These are phyloP conservation scores for Trissolcus japonicus DNA, from an alignment of 2,888 invertebrate genomes.

Conservation along the genomic window DNA sequence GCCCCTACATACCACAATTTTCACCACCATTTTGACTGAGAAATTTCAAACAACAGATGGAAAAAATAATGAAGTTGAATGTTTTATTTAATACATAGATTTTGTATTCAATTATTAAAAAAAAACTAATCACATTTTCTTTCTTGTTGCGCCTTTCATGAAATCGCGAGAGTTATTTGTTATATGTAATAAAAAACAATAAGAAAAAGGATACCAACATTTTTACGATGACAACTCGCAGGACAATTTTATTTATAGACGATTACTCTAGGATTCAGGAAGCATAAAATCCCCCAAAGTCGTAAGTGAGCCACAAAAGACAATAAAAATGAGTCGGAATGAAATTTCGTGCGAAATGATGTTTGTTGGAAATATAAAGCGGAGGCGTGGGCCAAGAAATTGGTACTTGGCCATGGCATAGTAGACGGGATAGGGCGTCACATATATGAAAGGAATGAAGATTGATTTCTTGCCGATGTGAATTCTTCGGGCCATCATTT, in stretches of 20 bases:
- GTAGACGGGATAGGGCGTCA: conserved; percentile 7
- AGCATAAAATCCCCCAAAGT: conserved; percentile 11
- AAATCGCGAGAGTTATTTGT: too few species aligned
- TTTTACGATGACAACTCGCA: conserved; percentile 3
- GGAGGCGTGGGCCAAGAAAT: conserved; percentile 8
- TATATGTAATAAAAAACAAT: too few species aligned
- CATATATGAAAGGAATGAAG: conserved; percentile 8
- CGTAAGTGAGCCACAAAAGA: conserved; percentile 8
- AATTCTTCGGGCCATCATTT: conserved; percentile 1
- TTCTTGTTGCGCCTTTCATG: too few species aligned
- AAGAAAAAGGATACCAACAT: conserved; percentile 1
- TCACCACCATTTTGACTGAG: too few species aligned
- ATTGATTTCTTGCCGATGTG: conserved; percentile 15
- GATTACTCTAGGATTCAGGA: conserved; percentile 19
- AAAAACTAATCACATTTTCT: too few species aligned
- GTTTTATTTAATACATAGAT: too few species aligned
- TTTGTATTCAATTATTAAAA: too few species aligned
- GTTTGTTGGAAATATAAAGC: background rate
- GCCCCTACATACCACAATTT: too few species aligned
- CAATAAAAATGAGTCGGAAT: conserved; percentile 24
- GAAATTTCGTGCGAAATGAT: background rate
- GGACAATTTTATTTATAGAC: conserved; percentile 20
- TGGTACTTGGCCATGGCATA: conserved; percentile 6
- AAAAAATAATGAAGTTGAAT: too few species aligned
- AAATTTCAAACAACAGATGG: too few species aligned